A percentile compares a stretch with the other conserved stretches of the same genome.
Evolutionary conservation across 2,113 vertebrate species (phyloP).

Genomic region (Cathartes aura): DNA sequence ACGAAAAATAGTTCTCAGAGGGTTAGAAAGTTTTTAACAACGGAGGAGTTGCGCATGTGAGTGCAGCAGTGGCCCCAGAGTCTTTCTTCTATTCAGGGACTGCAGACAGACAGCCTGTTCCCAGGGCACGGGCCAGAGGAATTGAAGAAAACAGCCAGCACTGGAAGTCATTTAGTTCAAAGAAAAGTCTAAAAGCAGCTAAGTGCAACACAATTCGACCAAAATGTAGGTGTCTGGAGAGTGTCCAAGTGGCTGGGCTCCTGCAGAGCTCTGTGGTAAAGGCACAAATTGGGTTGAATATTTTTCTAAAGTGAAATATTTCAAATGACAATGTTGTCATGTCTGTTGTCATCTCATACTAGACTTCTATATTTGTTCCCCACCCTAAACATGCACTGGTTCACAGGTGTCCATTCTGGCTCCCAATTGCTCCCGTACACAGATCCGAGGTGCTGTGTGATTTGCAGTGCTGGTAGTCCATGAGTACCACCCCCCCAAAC

Average conservation of each 20-base stretch:
- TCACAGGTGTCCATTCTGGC: not conserved
- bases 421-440: not conserved
- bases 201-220: not conserved
- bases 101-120: not conserved
- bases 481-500: not conserved
- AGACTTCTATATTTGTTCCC: not conserved
- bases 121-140: rapidly evolving
- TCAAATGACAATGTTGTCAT: not conserved
- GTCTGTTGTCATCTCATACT: not conserved
- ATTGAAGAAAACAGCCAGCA: not conserved
- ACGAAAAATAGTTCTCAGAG: not conserved
- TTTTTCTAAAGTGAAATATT: not conserved
- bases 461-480: not conserved
- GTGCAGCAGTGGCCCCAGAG: not conserved
- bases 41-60: not conserved
- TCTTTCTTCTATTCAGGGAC: not conserved
- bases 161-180: not conserved
- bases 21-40: not conserved
- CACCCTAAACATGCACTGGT: not conserved
- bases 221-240: not conserved
- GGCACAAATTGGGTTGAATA: not conserved
- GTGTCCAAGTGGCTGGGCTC: not conserved
- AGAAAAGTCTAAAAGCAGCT: not conserved
- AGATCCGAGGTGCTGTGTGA: not conserved
- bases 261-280: not conserved